Evolutionary conservation across 2,797 vertebrate species (phyloP).

Genomic region (Periparus ater): DNA sequence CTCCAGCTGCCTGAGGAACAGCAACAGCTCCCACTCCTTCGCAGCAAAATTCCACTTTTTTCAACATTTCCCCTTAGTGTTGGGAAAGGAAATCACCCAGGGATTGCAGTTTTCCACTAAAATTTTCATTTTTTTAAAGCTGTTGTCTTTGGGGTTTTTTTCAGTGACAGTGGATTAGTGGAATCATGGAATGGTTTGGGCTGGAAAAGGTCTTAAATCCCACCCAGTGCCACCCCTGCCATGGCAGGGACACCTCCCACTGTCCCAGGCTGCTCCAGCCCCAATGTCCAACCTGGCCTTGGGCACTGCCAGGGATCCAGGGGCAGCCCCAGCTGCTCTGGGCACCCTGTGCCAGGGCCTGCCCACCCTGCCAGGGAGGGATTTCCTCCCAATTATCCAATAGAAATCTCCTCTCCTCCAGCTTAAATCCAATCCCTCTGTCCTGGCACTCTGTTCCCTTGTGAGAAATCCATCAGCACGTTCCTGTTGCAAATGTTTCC

Average conservation of each 20-base stretch:
- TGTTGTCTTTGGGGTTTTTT: not conserved
- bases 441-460: not conserved
- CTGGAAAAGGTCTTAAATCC: rapidly evolving
- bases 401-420: not conserved
- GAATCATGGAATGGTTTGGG: not conserved
- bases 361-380: rapidly evolving
- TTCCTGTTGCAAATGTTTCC: not conserved
- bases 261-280: not conserved
- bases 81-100: slow-evolving; percentile 13
- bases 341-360: not conserved
- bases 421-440: not conserved
- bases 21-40: slow-evolving; percentile 28
- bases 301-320: not conserved
- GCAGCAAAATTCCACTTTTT: slow-evolving; percentile 3
- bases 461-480: not conserved
- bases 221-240: rapidly evolving
- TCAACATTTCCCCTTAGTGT: not conserved
- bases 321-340: not conserved
- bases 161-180: not conserved
- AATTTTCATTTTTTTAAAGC: not conserved
- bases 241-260: not conserved
- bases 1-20: slow-evolving; percentile 37
- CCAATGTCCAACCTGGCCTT: rapidly evolving
- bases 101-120: slow-evolving; percentile 20
- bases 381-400: no score